Base-by-base conservation (phyloP, 2,797 vertebrate genomes). In the Sternarchorhynchus goeldii region DNA sequence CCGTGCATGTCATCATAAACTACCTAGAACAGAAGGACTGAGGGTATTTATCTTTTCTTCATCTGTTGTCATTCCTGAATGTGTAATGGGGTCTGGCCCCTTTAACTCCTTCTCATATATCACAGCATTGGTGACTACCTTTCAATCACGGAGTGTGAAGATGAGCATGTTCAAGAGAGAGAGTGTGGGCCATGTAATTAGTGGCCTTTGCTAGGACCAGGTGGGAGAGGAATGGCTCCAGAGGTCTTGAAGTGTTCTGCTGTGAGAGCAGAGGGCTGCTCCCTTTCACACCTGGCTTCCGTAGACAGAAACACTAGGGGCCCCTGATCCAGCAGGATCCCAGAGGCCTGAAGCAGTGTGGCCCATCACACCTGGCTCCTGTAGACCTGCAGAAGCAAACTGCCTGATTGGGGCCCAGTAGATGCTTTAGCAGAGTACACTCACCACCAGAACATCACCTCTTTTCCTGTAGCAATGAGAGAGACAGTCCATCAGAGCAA, bases 211-310 rank as follows among this genome's bases (percentile, higher is more conserved):
- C 68, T 85, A 56, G 39, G 64, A 76, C 75, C 72, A 77, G 65
- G 64, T 82, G 80, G 80, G 45, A 82, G 50, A 58, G 39, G 14
- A 34, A 56, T 62, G 57, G 45, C 83, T 77, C 76, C 70, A 73
- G 76, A 76, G 18, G 57, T 59, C 74, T 71, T 57, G 68, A 79
- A 62, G 66, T 80, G 70, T 82, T 64, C 74, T 75, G 79, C 64
- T 81, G 78, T 69, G 53, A 31, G 53, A 75, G 69, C 63, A 63
- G 39, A 58, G 62, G 71, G 70, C 65, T 76, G 59, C 62, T 79
- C 78, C 53, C 53, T 10, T 53, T 81, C 76, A 87, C 83, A 85
- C 80, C 81, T 84, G 79, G 77, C 70, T 84, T 34, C 72, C 29
- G 63, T 39, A 71, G 32, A n/a, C 14, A 70, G 6, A 77, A 78